phyloP scores from a whole-genome alignment of 2,113 vertebrate species.

The Spea multiplicata region DNA sequence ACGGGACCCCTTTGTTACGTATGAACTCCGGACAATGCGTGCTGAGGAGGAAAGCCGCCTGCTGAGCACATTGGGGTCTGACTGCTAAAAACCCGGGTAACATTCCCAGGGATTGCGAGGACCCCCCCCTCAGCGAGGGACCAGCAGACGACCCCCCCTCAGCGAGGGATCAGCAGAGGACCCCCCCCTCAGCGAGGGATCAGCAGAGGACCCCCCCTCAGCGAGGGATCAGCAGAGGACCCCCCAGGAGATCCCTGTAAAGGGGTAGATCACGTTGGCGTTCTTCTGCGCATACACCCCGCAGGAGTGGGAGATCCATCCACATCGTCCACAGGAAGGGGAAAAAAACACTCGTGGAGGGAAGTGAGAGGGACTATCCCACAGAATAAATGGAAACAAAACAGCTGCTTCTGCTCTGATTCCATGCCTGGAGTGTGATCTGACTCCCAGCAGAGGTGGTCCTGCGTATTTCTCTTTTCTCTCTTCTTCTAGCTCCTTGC shows the following conservation, averaged over 20 bases:
- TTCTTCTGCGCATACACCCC: neutral
- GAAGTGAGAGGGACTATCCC: neutral
- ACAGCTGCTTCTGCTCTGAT: neutral
- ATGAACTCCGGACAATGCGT: conserved; percentile 33
- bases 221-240: too few species aligned
- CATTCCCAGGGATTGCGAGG: neutral
- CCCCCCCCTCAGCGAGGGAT: neutral
- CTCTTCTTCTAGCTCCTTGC: neutral
- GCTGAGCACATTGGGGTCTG: neutral
- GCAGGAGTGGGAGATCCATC: neutral
- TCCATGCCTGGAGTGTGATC: neutral
- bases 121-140: neutral
- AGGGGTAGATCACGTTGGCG: neutral
- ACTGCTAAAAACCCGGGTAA: neutral
- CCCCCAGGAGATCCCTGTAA: neutral
- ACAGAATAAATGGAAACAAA: conserved; percentile 30
- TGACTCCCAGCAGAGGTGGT: neutral
- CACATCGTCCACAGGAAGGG: neutral
- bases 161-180: neutral
- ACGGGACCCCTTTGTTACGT: conserved; percentile 51
- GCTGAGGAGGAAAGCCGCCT: neutral
- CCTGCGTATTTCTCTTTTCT: neutral
- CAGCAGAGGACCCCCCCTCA: neutral
- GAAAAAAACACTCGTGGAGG: neutral
- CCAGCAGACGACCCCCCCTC: neutral